phyloP scores from a whole-genome alignment of 92 coral and sea anemone genomes.

The Porites cylindrica region DNA sequence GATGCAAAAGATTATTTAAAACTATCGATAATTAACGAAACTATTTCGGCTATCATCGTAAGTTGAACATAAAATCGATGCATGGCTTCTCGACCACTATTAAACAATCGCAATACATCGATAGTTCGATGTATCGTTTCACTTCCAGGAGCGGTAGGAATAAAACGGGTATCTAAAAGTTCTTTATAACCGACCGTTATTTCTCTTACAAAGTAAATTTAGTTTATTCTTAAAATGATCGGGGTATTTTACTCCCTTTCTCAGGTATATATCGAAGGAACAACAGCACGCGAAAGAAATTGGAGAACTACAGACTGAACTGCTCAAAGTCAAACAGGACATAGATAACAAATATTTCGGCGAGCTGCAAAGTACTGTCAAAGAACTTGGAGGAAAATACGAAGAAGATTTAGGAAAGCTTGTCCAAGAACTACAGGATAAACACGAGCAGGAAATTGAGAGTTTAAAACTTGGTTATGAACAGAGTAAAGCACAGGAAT shows the following conservation, averaged over 20 bases:
- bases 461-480: slow-evolving; percentile 63
- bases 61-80: too few relatives aligned
- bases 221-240: background rate
- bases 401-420: slow-evolving; percentile 79
- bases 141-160: too few relatives aligned
- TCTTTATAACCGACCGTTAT: too few relatives aligned
- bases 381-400: slow-evolving; percentile 81
- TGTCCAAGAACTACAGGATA: slow-evolving; percentile 72
- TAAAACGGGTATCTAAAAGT: too few relatives aligned
- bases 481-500: slow-evolving; percentile 54
- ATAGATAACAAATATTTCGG: slow-evolving; percentile 69
- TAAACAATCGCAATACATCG: too few relatives aligned
- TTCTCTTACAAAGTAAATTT: too few relatives aligned
- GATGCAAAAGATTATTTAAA: too few relatives aligned
- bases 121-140: too few relatives aligned
- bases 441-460: slow-evolving; percentile 71
- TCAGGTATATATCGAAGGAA: slow-evolving; percentile 84
- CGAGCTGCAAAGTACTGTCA: slow-evolving; percentile 80
- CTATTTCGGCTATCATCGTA: too few relatives aligned
- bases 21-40: too few relatives aligned
- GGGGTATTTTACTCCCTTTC: background rate
- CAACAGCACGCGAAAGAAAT: slow-evolving; percentile 74
- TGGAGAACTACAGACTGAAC: slow-evolving; percentile 78
- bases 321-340: slow-evolving; percentile 71
- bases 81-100: too few relatives aligned